phyloP scores from a whole-genome alignment of 2,888 invertebrate species.

The Dichetophora obliterata region DNA sequence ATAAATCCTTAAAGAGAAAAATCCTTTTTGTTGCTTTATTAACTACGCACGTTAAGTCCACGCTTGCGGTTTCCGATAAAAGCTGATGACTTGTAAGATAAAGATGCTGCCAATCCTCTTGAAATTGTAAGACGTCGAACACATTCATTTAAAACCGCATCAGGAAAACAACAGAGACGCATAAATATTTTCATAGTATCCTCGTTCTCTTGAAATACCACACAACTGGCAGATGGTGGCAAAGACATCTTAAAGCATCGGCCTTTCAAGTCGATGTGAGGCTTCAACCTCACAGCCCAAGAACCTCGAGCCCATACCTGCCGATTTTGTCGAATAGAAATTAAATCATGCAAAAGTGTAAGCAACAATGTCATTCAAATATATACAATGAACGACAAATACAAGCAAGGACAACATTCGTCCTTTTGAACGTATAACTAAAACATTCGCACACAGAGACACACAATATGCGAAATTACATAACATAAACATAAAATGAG shows the following conservation, averaged over 20 bases:
- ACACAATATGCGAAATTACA: background rate
- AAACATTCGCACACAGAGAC: background rate
- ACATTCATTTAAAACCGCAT: background rate
- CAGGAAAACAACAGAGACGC: background rate
- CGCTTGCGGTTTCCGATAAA: too few relatives aligned
- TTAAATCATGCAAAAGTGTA: slow-evolving; percentile 16
- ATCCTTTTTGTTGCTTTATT: too few relatives aligned
- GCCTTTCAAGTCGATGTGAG: too few relatives aligned
- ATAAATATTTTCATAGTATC: background rate
- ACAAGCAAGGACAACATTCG: background rate
- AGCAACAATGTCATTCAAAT: background rate
- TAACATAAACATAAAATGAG: background rate
- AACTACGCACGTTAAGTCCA: too few relatives aligned
- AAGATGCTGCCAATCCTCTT: too few relatives aligned
- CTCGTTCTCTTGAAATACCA: slow-evolving; percentile 17
- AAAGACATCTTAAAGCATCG: too few relatives aligned
- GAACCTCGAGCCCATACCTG: too few relatives aligned
- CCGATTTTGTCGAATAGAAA: background rate
- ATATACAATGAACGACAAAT: slow-evolving; percentile 8
- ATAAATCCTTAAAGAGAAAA: too few relatives aligned
- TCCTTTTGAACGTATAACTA: background rate
- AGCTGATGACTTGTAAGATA: too few relatives aligned
- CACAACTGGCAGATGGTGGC: too few relatives aligned
- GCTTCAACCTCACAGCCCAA: too few relatives aligned
- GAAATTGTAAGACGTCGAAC: too few relatives aligned